These are phyloP conservation scores for Diadema setosum DNA, from an alignment of 35 echinoderm and acorn worm species.

Conservation along the genomic window DNA sequence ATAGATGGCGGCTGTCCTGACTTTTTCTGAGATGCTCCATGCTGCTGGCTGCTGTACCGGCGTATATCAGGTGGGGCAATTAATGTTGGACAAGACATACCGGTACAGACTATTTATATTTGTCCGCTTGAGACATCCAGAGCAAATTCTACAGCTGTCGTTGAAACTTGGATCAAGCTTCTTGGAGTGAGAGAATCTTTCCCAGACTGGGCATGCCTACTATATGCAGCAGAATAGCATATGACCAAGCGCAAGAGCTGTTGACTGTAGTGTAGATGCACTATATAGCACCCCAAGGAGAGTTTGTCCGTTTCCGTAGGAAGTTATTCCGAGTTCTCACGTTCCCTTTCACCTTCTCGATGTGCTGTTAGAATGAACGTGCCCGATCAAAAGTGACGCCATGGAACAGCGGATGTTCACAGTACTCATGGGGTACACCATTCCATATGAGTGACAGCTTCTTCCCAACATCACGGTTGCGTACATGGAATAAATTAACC, in stretches of 20 bases:
- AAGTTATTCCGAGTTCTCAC: conserved; percentile 19
- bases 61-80: background rate
- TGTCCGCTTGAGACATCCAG: conserved; percentile 8
- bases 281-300: conserved; percentile 5
- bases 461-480: no score
- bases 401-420: conserved; percentile 10
- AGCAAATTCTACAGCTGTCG: background rate
- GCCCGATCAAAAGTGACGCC: conserved; percentile 15
- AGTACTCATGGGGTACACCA: conserved; percentile 17
- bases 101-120: background rate
- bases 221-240: conserved; percentile 14
- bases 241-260: background rate
- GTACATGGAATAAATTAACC: no score
- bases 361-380: conserved; percentile 14
- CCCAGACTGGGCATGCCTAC: conserved; percentile 26
- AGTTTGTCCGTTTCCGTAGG: conserved; percentile 7
- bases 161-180: conserved; percentile 22
- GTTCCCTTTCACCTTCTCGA: conserved; percentile 22
- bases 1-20: background rate
- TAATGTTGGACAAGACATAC: background rate
- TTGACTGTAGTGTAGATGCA: background rate
- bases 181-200: conserved; percentile 1
- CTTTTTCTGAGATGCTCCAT: background rate
- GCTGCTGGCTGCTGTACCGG: background rate
- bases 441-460: no score